phyloP scores from a whole-genome alignment of 2,888 invertebrate species.

The Gari tellinella region DNA sequence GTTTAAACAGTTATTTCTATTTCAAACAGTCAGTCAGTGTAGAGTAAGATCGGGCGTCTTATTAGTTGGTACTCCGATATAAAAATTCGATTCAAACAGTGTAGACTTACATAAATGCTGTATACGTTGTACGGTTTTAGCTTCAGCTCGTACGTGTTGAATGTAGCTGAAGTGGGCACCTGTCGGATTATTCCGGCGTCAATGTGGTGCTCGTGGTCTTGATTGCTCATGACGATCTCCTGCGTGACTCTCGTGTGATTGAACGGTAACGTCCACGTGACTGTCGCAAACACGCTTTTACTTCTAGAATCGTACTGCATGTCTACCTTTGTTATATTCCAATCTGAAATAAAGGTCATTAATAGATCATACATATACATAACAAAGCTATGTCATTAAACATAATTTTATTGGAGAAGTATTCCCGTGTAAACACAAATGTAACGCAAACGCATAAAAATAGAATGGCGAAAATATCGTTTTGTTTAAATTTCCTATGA shows the following conservation, averaged over 20 bases:
- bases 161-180: constrained; percentile 11
- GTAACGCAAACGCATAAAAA: too few species aligned
- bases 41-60: neutral
- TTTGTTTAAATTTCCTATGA: too few species aligned
- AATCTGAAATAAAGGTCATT: too few species aligned
- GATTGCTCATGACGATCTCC: constrained; percentile 51
- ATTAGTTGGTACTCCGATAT: neutral
- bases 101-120: constrained; percentile 48
- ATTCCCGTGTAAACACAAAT: too few species aligned
- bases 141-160: constrained; percentile 33
- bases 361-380: too few species aligned
- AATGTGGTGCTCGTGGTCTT: constrained; percentile 12
- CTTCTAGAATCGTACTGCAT: constrained; percentile 55
- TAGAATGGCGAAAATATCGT: too few species aligned
- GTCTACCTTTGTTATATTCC: constrained; percentile 50
- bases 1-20: too few species aligned
- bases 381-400: too few species aligned
- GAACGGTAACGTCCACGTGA: constrained; percentile 64
- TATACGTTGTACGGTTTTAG: constrained; percentile 50
- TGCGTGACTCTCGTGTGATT: constrained; percentile 51
- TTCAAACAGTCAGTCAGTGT: too few species aligned
- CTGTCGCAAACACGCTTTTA: constrained; percentile 45
- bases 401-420: too few species aligned
- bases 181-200: constrained; percentile 27
- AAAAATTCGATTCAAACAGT: neutral